A percentile compares a stretch with the other conserved stretches of the same genome.
These are phyloP conservation scores for Laterallus jamaicensis DNA, from an alignment of 2,113 vertebrate genomes.

Conservation along the genomic window DNA sequence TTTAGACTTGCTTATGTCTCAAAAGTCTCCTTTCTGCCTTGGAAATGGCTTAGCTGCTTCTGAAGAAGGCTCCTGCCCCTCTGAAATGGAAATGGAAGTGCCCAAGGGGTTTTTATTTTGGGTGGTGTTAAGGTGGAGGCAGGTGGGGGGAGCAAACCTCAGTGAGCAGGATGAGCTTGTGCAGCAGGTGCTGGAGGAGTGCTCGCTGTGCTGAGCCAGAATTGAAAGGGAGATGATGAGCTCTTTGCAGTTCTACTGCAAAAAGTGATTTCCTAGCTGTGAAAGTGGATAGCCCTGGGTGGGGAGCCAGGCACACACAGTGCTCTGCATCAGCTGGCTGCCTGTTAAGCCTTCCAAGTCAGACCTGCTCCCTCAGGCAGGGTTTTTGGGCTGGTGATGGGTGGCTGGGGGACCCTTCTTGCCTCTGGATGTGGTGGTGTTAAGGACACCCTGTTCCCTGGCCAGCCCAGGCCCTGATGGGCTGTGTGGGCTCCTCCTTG, in stretches of 20 bases:
- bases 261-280: neutral
- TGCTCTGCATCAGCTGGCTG: too few relatives aligned
- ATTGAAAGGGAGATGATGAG: fast-evolving
- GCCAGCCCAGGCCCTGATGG: neutral
- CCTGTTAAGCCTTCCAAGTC: neutral
- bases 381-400: neutral
- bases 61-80: neutral
- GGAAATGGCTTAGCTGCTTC: neutral
- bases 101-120: neutral
- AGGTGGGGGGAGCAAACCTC: too few relatives aligned
- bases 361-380: neutral
- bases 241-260: neutral
- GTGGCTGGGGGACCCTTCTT: neutral
- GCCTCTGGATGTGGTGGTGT: neutral
- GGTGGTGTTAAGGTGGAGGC: neutral
- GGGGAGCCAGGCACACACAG: too few relatives aligned
- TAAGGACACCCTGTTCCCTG: neutral
- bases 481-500: neutral
- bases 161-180: too few relatives aligned
- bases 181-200: neutral
- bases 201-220: fast-evolving
- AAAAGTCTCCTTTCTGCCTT: neutral
- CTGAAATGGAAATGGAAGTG: fast-evolving
- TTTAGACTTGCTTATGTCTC: constrained; percentile 6
- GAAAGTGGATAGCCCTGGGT: too few relatives aligned